These are phyloP conservation scores for Chiroxiphia lanceolata DNA, from an alignment of 2,797 vertebrate genomes.

Conservation along the genomic window DNA sequence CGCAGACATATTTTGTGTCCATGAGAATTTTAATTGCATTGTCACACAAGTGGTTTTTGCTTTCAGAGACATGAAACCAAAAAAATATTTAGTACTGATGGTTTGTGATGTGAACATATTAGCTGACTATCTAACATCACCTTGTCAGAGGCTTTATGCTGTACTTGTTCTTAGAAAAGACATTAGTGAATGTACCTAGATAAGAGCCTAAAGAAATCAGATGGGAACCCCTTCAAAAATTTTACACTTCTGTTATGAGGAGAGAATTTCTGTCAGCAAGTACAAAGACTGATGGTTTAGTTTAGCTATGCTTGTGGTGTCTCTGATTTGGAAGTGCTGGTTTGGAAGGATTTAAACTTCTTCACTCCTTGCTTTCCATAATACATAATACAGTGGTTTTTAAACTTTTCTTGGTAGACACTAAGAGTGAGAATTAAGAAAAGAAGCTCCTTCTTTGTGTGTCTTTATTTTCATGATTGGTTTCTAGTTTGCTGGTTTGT, in stretches of 20 bases:
- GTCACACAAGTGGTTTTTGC: not conserved
- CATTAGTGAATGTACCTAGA: not conserved
- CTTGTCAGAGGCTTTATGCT: not conserved
- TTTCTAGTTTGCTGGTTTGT: not conserved
- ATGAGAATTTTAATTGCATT: not conserved
- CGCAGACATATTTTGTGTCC: not conserved
- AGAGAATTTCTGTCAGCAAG: not conserved
- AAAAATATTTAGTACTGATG: not conserved
- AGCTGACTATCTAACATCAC: not conserved
- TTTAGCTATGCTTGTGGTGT: not conserved
- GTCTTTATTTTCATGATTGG: not conserved
- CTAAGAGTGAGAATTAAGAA: not conserved
- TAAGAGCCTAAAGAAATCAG: not conserved
- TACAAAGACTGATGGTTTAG: not conserved
- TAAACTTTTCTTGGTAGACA: not conserved
- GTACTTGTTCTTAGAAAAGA: not conserved
- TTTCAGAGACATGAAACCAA: not conserved
- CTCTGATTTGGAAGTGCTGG: not conserved
- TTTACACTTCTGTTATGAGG: not conserved
- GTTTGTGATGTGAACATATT: not conserved
- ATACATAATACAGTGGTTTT: not conserved
- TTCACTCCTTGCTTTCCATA: not conserved
- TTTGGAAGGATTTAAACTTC: not conserved
- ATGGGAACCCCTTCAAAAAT: not conserved
- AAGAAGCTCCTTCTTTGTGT: not conserved